Base-by-base conservation (phyloP, 2,113 vertebrate species). In the Mionectes macconnelli region DNA sequence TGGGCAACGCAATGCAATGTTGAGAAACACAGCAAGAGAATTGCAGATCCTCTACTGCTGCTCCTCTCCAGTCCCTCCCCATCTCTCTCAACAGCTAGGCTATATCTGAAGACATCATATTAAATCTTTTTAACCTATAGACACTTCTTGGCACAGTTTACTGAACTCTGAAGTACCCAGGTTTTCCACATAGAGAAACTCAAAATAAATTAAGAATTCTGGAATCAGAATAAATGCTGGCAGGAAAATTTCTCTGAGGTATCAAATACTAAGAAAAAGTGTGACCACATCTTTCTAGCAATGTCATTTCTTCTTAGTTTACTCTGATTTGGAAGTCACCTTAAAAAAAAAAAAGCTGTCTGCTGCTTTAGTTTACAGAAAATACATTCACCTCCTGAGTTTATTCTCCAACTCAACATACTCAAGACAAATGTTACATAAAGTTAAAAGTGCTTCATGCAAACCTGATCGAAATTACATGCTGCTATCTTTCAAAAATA, bases 151-250 rank as follows among this genome's bases (percentile, higher is more conserved):
- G 92, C 77, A 91, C 31, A 78, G 40, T 20, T 70, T 56, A 42
- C 40, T 68, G 68, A 86, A 67, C 79, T 90, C 69, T 75, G 45
- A 87, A 86, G 20, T 53, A 92, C 52, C 39, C 28, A 70, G 63
- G 79, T 80, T 90, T 88, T 86, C 88, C 68, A 93, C 31, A 44
- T 0, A 84, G 19, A 80, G 39, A 93, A 94, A 78, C 44, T 77
- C 79, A 62, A 87, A 91, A n/a, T 78, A 93, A 87, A 92, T 95
- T 62, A 95, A 59, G 57, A 47, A 68, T 64, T 74, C 68, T 86
- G 69, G 52, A 85, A 72, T 52, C 56, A 45, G 47, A 87, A 89
- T 33, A 59, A 67, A 62, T 42, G 45, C 52, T 74, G 87, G 45
- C 75, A 73, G 67, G 50, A 83, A 85, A 88, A 69, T 11, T 77